Evolutionary conservation across 2,797 vertebrate species (phyloP).

Genomic region (Galago senegalensis): DNA sequence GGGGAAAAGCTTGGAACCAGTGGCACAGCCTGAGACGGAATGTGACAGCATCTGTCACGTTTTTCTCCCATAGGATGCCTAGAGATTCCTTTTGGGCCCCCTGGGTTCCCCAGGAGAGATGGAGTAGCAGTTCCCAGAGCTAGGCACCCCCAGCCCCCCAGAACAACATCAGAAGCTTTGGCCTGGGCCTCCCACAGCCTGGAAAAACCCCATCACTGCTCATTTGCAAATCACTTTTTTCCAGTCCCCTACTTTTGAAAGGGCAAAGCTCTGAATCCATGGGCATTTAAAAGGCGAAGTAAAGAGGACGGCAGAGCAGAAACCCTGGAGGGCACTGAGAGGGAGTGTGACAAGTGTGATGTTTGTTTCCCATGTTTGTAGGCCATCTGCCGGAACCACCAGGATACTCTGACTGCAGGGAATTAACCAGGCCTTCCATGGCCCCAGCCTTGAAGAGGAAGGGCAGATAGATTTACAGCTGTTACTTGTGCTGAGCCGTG

Average conservation of each 20-base stretch:
- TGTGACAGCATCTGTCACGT: background rate
- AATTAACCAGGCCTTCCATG: fast-evolving
- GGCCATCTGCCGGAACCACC: too few species aligned
- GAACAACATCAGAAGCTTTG: background rate
- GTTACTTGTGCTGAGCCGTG: background rate
- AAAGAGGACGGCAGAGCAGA: background rate
- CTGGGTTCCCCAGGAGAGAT: background rate
- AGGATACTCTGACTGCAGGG: background rate
- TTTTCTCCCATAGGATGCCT: background rate
- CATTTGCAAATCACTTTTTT: background rate
- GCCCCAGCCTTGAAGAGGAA: background rate
- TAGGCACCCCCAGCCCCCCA: too few species aligned
- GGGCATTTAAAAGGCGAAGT: background rate
- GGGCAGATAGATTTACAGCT: background rate
- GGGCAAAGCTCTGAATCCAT: background rate
- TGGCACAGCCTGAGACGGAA: background rate
- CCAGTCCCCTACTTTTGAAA: background rate
- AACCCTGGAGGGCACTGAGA: background rate
- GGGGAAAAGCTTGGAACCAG: background rate
- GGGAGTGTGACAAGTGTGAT: background rate
- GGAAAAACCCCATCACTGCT: background rate
- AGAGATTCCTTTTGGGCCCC: background rate
- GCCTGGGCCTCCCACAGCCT: background rate
- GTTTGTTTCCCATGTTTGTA: fast-evolving
- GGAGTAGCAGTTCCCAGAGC: background rate